Evolutionary conservation across 1,140 invertebrate species (phyloP), one percentile per base, ranked within the genome.

Genomic region (Caenorhabditis tropicalis): DNA sequence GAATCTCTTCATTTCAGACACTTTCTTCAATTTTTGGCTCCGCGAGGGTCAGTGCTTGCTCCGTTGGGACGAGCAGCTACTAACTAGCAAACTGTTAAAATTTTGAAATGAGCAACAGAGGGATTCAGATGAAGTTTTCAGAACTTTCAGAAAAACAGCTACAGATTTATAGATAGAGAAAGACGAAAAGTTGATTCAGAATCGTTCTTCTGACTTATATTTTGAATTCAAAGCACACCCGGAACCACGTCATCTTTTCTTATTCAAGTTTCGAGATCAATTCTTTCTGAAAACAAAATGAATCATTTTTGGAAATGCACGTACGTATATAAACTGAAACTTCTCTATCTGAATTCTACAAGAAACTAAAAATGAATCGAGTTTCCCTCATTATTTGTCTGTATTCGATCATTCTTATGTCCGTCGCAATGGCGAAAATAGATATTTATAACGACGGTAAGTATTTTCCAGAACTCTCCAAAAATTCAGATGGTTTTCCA

Each of bases 21-120:
- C 21, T 74, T 21, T 74, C 7, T 74, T 6, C 9, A 19, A 19
- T 43, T 74, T 74, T 74, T 74, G 65, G 65, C 65, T 74, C 65
- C 65, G 65, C 65, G 65, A 74, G 36, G 65, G 65, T 74, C 65
- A 74, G 65, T 43, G 36, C 65, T 15, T 74, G 36, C 36, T 74
- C 36, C 53, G n/a, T 74, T n/a, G 33, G 9, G 58, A 27, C 36
- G 65, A 65, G 58, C 31, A 33, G n/a, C 58, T 74, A 46, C n/a
- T 74, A 74, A 74, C 65, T 39, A 74, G 65, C 65, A 74, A 43
- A 65, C 29, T 56, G 53, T 56, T 56, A 56, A 56, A n/a, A 15
- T 56, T 56, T 24, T 56, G 53, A 15, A 56, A 56, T 24, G 15
- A 56, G 24, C 5, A 27, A 27, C 1, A 12, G 24, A n/a, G 24